Percentiles rank a stretch among this genome's conserved stretches.
Conservation (phyloP, 2,888 invertebrate genomes). For the Dryococelus australis region DNA sequence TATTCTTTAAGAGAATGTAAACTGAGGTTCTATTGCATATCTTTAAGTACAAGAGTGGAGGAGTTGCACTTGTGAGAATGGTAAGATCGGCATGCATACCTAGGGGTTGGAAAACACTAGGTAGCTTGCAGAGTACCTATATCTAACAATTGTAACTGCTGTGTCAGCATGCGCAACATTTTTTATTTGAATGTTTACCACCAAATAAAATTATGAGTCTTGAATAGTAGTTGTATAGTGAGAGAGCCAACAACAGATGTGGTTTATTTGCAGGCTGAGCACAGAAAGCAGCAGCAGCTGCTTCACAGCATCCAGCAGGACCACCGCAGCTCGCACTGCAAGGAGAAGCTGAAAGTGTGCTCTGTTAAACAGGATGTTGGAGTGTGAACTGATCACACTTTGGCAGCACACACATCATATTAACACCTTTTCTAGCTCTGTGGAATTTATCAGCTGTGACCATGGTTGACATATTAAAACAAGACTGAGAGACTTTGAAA, state of each 20-base stretch:
- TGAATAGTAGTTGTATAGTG: too few relatives aligned
- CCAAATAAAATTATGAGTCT: too few relatives aligned
- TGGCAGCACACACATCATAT: background rate
- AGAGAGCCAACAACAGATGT: background rate
- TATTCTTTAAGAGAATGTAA: too few relatives aligned
- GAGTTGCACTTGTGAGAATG: too few relatives aligned
- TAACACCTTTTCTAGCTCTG: background rate
- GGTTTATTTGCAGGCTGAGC: constrained; percentile 53
- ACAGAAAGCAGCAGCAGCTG: constrained; percentile 56
- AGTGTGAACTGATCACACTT: constrained; percentile 29
- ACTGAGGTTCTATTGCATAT: too few relatives aligned
- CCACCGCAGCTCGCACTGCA: constrained; percentile 54
- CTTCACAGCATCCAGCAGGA: constrained; percentile 57
- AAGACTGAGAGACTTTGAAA: background rate
- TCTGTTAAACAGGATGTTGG: constrained; percentile 39
- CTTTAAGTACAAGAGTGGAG: too few relatives aligned
- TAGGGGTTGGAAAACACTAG: too few relatives aligned
- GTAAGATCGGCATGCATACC: too few relatives aligned
- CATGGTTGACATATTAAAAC: background rate
- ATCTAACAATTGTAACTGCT: too few relatives aligned
- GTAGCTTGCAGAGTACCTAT: too few relatives aligned
- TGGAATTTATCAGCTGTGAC: background rate
- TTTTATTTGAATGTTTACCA: too few relatives aligned
- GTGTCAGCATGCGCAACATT: too few relatives aligned
- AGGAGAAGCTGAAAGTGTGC: constrained; percentile 34